phyloP scores from a whole-genome alignment of 2,888 invertebrate species.

The Nomada goodeniana region DNA sequence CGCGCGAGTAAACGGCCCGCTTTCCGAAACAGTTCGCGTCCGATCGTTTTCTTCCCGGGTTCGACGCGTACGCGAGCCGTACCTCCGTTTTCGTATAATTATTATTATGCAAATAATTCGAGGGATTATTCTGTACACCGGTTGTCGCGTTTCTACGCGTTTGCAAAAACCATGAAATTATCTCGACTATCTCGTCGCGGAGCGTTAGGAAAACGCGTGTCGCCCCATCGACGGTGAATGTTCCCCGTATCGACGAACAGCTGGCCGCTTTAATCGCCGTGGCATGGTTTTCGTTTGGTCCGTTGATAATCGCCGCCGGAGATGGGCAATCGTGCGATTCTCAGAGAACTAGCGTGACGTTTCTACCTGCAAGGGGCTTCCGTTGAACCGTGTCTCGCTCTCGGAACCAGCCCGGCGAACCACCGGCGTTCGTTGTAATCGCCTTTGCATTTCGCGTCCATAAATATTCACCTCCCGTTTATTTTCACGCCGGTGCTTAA shows the following conservation, averaged over 20 bases:
- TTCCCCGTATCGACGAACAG: not conserved
- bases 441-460: not conserved
- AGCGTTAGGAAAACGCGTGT: too few species aligned
- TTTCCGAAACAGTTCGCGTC: slow-evolving; percentile 20
- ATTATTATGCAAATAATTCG: too few species aligned
- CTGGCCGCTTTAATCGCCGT: slow-evolving; percentile 9
- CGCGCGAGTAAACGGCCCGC: slow-evolving; percentile 63
- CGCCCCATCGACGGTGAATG: not conserved
- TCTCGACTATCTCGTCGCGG: too few species aligned
- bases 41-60: slow-evolving; percentile 26
- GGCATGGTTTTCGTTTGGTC: not conserved
- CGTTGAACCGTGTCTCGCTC: slow-evolving; percentile 1
- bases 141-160: too few species aligned
- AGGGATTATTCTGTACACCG: too few species aligned
- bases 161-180: too few species aligned
- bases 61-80: slow-evolving; percentile 20
- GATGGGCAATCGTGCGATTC: slow-evolving; percentile 26
- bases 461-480: not conserved
- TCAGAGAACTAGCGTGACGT: slow-evolving; percentile 1
- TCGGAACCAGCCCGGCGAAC: not conserved
- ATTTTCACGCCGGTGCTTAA: not conserved
- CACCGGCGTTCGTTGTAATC: not conserved
- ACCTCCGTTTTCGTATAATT: too few species aligned
- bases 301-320: slow-evolving; percentile 3
- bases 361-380: not conserved